Conservation (phyloP, 2,797 vertebrate genomes). For the Leptoclinus maculatus region DNA sequence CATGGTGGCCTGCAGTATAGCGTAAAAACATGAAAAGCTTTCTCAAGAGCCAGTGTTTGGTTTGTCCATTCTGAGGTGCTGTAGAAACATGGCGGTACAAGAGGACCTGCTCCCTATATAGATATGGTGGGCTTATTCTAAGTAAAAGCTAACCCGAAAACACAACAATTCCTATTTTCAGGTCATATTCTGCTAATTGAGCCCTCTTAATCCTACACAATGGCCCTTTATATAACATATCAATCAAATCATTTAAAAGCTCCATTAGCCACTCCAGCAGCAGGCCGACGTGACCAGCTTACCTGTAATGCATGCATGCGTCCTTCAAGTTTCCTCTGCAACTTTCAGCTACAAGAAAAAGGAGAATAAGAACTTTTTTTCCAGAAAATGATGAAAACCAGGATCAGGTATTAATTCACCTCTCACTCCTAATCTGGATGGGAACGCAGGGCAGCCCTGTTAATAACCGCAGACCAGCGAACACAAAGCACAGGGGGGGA, state of each 20-base stretch:
- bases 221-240: neutral
- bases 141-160: neutral
- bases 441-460: conserved; percentile 58
- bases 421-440: conserved; percentile 70
- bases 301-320: conserved; percentile 46
- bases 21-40: too few relatives aligned
- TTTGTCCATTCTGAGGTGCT: neutral
- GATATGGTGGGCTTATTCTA: neutral
- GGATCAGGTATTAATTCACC: conserved; percentile 76
- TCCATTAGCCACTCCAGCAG: conserved; percentile 4
- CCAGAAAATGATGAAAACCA: conserved; percentile 74
- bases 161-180: neutral
- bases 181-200: neutral
- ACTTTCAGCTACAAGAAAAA: conserved; percentile 60
- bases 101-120: neutral
- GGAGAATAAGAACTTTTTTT: conserved; percentile 58
- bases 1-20: neutral
- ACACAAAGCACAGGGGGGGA: conserved; percentile 41
- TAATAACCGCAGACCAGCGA: conserved; percentile 59
- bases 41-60: neutral
- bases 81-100: neutral
- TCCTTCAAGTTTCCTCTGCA: conserved; percentile 49
- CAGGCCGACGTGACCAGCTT: conserved; percentile 27
- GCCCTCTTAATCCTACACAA: neutral
- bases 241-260: neutral